phyloP scores from a whole-genome alignment of 2,113 vertebrate genomes.

The Lagopus leucura region DNA sequence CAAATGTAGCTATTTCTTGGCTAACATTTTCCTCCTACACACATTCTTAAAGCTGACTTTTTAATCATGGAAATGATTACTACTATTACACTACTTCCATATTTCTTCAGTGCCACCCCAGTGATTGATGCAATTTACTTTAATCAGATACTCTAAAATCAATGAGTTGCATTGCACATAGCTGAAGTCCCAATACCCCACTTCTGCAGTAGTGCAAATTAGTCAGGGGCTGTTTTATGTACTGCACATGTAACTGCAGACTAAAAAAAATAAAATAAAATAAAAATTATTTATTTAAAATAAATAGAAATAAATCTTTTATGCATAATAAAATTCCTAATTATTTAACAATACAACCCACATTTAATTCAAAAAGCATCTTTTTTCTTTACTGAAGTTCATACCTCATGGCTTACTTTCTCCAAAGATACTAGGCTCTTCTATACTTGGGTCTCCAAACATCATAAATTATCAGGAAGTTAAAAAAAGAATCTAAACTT shows the following conservation, averaged over 20 bases:
- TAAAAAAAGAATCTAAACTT: not conserved
- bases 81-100: constrained; percentile 14
- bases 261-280: too few relatives aligned
- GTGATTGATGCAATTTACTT: constrained; percentile 30
- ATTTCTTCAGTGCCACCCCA: constrained; percentile 21
- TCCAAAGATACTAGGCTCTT: not conserved
- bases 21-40: constrained; percentile 59
- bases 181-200: not conserved
- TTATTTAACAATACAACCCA: not conserved
- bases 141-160: constrained; percentile 20
- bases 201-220: not conserved
- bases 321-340: not conserved
- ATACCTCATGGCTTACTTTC: not conserved
- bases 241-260: too few relatives aligned
- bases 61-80: constrained; percentile 57
- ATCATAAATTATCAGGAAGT: not conserved
- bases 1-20: constrained; percentile 47
- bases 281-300: too few relatives aligned
- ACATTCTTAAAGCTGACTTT: constrained; percentile 33
- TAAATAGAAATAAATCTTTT: not conserved
- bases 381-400: not conserved
- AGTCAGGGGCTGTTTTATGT: not conserved
- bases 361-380: not conserved
- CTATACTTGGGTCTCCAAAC: not conserved
- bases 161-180: not conserved